These are phyloP conservation scores for Drosophila testacea DNA, from an alignment of 2,888 invertebrate species.

Conservation along the genomic window DNA sequence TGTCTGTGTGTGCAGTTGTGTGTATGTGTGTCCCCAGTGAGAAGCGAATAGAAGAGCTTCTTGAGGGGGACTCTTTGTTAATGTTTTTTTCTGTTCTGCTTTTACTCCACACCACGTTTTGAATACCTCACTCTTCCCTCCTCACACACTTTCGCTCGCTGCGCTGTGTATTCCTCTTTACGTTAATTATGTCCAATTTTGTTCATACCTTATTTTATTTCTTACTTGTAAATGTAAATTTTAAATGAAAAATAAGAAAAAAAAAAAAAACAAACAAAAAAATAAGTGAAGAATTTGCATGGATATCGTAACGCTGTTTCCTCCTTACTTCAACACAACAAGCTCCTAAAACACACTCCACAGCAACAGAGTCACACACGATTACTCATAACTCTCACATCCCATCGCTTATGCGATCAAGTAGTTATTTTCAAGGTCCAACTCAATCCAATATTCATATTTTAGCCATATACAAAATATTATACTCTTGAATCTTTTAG, in stretches of 20 bases:
- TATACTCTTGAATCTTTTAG: conserved; percentile 52
- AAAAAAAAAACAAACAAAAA: conserved; percentile 37
- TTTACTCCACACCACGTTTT: conserved; percentile 36
- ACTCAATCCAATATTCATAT: conserved; percentile 3
- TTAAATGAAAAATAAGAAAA: conserved; percentile 48
- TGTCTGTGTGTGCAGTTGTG: conserved; percentile 16
- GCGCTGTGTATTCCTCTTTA: conserved; percentile 39
- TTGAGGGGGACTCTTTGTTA: conserved; percentile 12
- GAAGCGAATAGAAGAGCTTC: conserved; percentile 23
- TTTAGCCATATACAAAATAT: conserved; percentile 25
- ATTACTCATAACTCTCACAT: conserved; percentile 15
- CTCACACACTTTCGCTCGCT: conserved; percentile 28
- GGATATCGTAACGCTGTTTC: conserved; percentile 83
- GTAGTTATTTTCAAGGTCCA: conserved; percentile 12
- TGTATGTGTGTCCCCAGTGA: conserved; percentile 1
- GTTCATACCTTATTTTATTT: conserved; percentile 32
- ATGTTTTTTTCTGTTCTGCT: conserved; percentile 43
- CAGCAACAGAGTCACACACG: conserved; percentile 15
- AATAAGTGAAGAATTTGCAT: conserved; percentile 84
- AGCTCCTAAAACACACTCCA: conserved; percentile 20
- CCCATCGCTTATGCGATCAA: conserved; percentile 2
- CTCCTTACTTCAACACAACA: conserved; percentile 61
- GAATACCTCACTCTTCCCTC: conserved; percentile 18
- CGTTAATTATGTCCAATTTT: conserved; percentile 37
- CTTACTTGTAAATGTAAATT: conserved; percentile 68